Conservation (phyloP, 2,888 invertebrate species). For the Spodoptera littoralis region DNA sequence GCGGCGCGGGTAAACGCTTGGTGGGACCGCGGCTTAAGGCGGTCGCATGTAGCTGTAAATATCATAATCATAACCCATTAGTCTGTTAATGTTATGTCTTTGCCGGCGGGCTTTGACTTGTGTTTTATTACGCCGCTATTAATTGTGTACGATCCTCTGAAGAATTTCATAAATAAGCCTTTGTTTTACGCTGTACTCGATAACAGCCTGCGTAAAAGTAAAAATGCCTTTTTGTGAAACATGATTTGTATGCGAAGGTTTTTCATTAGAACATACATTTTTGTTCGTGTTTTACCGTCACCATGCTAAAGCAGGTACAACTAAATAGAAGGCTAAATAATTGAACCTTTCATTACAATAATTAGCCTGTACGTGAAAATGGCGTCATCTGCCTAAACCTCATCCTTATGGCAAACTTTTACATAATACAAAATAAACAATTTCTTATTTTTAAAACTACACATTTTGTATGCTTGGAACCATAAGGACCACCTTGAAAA, state of each 20-base stretch:
- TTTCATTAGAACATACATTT: slow-evolving; percentile 14
- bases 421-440: no score
- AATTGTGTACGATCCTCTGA: slow-evolving; percentile 75
- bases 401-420: no score
- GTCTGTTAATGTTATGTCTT: slow-evolving; percentile 83
- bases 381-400: no score
- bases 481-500: no score
- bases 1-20: slow-evolving; percentile 38
- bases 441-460: no score
- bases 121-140: slow-evolving; percentile 81
- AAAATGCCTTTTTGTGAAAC: slow-evolving; percentile 33
- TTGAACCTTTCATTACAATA: no score
- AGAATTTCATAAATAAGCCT: slow-evolving; percentile 60
- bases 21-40: slow-evolving; percentile 72
- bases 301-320: background rate
- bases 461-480: no score
- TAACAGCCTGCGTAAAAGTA: slow-evolving; percentile 30
- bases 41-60: slow-evolving; percentile 83
- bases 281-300: slow-evolving; percentile 7
- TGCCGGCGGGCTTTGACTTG: slow-evolving; percentile 81
- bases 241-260: slow-evolving; percentile 21
- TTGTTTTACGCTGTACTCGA: slow-evolving; percentile 56
- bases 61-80: slow-evolving; percentile 88
- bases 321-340: no score
- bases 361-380: no score